Evolutionary conservation across 2,888 invertebrate species (phyloP), one percentile per base, ranked within the genome.

Genomic region (Phymatocera aterrima): DNA sequence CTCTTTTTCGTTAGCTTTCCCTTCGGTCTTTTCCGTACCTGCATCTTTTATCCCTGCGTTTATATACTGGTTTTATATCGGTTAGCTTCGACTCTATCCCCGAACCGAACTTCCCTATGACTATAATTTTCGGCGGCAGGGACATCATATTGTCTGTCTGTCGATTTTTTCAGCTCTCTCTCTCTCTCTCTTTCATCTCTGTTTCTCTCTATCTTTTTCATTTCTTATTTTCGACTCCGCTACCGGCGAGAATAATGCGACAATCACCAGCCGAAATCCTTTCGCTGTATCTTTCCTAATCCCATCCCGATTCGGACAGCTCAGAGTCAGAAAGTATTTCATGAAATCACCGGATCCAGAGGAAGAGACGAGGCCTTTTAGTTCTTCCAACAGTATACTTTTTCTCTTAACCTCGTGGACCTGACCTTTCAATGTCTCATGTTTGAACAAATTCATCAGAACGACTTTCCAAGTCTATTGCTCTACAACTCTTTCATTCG

Each of bases 281-380:
- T 46, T 57, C 68, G 51, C 78, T 78, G 54, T 78, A 54, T 78
- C 78, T 78, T 51, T 57, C 70, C 78, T 78, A 51, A 78, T 78
- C 70, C 60, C 57, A 46, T 48, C 57, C 70, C 31, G 61, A 74
- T 60, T 78, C 74, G 12, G 72, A 75, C 75, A 75, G 75, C 54
- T 75, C 18, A 12, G 60, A 75, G 60, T 75, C 40, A 57, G 40
- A n/a, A 8, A 21, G 57, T 12, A 75, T 75, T 24, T 57, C 24
- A 51, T 6, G 54, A 40, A 75, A 75, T 75, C 57, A 37, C 40
- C 12, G 57, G n/a, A 43, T n/a, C 46, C 68, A 15, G n/a, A 6
- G 21, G 46, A 28, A 28, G 18, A 37, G 12, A 18, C 15, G 24
- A 8, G 24, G 24, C 75, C 24, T 57, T 43, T 57, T 57, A 72